Conservation (phyloP, 2,797 vertebrate genomes). For the Acanthurus tractus region DNA sequence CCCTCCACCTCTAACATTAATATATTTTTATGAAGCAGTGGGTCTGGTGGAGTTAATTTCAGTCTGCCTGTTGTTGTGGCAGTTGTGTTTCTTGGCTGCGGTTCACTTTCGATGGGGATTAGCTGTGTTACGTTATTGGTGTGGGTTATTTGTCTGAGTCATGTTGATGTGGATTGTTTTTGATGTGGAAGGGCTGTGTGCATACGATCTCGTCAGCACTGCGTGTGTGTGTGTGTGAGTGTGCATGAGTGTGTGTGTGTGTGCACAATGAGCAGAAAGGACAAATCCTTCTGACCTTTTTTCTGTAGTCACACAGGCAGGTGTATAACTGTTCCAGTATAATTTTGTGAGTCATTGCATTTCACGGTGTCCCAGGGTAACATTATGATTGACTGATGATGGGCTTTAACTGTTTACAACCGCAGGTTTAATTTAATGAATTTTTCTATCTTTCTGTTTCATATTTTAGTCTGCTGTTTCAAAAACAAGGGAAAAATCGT, state of each 20-base stretch:
- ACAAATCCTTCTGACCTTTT: conserved; percentile 55
- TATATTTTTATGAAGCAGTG: conserved; percentile 26
- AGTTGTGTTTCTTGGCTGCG: conserved; percentile 57
- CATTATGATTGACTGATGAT: conserved; percentile 18
- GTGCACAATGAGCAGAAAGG: conserved; percentile 33
- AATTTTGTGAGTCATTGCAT: conserved; percentile 35
- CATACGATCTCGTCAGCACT: conserved; percentile 16
- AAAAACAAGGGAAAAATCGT: background rate
- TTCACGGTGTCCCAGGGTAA: conserved; percentile 10
- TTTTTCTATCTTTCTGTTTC: background rate
- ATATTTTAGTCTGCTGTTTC: background rate
- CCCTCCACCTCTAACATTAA: conserved; percentile 29
- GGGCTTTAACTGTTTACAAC: background rate
- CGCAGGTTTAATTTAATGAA: background rate
- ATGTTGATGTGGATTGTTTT: conserved; percentile 70
- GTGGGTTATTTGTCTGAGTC: conserved; percentile 74
- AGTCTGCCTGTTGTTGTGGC: conserved; percentile 53
- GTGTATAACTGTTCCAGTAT: conserved; percentile 30
- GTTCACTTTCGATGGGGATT: conserved; percentile 62
- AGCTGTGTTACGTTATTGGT: conserved; percentile 61
- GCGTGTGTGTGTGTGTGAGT: conserved; percentile 9
- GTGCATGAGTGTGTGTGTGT: conserved; percentile 3
- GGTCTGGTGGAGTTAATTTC: conserved; percentile 54
- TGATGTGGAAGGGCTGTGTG: conserved; percentile 51
- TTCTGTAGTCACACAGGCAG: conserved; percentile 28